Evolutionary conservation across 2,888 invertebrate genomes (phyloP).

Genomic region (Tethea ocularis): DNA sequence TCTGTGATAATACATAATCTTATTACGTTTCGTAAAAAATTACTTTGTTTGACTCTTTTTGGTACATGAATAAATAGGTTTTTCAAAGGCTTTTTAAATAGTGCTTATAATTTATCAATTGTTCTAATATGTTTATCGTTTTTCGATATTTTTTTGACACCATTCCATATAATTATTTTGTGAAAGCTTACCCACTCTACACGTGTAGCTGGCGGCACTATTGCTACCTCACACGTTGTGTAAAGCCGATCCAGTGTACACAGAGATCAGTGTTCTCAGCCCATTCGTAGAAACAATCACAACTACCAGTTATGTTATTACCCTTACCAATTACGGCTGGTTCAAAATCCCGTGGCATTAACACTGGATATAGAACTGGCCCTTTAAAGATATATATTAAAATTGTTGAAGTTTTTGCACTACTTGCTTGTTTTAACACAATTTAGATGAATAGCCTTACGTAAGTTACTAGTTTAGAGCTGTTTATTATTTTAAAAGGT

Average conservation of each 20-base stretch:
- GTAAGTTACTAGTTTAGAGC: neutral
- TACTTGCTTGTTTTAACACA: neutral
- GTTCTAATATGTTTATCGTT: neutral
- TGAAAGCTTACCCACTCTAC: too few relatives aligned
- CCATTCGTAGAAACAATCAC: slow-evolving; percentile 55
- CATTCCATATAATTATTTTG: too few relatives aligned
- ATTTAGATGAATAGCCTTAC: neutral
- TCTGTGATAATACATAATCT: too few relatives aligned
- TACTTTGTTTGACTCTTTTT: too few relatives aligned
- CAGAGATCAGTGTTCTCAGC: neutral
- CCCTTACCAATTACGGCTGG: slow-evolving; percentile 38
- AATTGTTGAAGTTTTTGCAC: neutral
- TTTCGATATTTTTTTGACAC: neutral
- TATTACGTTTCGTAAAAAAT: too few relatives aligned
- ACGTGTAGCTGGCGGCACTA: too few relatives aligned
- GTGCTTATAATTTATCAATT: too few relatives aligned
- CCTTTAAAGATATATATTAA: slow-evolving; percentile 7
- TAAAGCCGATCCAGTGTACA: neutral
- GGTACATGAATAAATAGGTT: too few relatives aligned
- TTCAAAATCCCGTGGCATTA: slow-evolving; percentile 28
- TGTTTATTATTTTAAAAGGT: too few relatives aligned
- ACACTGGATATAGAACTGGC: slow-evolving; percentile 13
- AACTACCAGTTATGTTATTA: slow-evolving; percentile 38
- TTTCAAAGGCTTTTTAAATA: too few relatives aligned
- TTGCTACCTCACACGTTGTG: neutral